Evolutionary conservation across 2,797 vertebrate species (phyloP).

Genomic region (Acrossocheilus fasciatus): DNA sequence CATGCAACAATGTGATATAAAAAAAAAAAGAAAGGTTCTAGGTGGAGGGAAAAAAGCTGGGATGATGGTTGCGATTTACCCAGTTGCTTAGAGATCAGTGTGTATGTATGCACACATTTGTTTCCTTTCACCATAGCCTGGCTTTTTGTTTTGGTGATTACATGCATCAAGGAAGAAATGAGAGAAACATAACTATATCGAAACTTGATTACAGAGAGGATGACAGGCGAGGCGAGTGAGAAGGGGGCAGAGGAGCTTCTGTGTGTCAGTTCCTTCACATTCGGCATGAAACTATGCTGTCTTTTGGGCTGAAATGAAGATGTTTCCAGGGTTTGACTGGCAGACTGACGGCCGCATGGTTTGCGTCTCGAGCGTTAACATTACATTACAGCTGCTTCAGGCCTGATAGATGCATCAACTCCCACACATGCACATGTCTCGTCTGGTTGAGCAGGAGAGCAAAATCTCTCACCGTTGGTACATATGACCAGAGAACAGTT

Average conservation of each 20-base stretch:
- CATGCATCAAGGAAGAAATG: conserved; percentile 68
- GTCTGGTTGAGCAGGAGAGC: conserved; percentile 1
- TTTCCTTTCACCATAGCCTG: conserved; percentile 70
- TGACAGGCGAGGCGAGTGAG: not conserved
- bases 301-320: conserved; percentile 27
- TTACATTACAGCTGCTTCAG: conserved; percentile 41
- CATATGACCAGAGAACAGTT: not conserved
- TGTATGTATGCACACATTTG: conserved; percentile 66
- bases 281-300: conserved; percentile 25
- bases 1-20: conserved; percentile 6
- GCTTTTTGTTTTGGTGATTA: conserved; percentile 72
- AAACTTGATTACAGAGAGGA: conserved; percentile 38
- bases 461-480: not conserved
- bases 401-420: conserved; percentile 13
- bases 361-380: conserved; percentile 16
- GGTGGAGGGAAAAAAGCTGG: not conserved
- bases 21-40: not conserved
- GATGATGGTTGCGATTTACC: conserved; percentile 68
- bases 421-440: conserved; percentile 22
- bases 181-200: conserved; percentile 59
- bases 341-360: conserved; percentile 12
- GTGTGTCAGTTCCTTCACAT: not conserved
- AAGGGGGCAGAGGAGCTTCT: conserved; percentile 11
- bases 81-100: conserved; percentile 73
- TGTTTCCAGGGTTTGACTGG: conserved; percentile 11